Base-by-base conservation (phyloP, 2,888 invertebrate genomes). In the Lissocephala sabroskyi region DNA sequence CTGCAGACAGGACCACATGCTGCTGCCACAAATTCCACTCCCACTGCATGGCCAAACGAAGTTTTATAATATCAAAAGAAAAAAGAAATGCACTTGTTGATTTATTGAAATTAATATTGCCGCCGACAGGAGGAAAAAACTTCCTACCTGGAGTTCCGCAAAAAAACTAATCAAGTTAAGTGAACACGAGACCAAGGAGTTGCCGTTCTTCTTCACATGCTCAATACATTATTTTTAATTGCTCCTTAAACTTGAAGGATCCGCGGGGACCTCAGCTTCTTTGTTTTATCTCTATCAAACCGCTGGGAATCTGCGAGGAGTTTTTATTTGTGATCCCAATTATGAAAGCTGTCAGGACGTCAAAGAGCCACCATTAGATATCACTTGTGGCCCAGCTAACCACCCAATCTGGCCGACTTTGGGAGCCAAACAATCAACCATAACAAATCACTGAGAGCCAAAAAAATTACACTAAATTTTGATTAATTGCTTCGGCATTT, bases 401-500 rank as follows among this genome's bases (percentile, higher is more conserved):
- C 45, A 26, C 30, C 47, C 45, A 19, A 37, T 26, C 11, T 18
- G 36, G 28, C 35, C 40, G 41, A 49, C 36, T 32, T 32, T n/a
- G 28, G 14, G 45, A 42, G 30, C 23, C 23, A 23, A 23, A 23
- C 23, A 23, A 23, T 23, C 29, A 49, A 56, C 45, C 42, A 32
- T n/a, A 30, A 49, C 42, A 53, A 65, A 67, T 59, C 62, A 61
- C 36, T 45, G 44, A 16, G 7, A 23, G 55, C 59, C 51, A 54
- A 50, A 55, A 60, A 55, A 49, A 60, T 73, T 70, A 67, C 73
- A 64, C 58, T 59, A 65, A 71, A 76, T 60, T 73, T 73, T 73
- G 76, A 76, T 76, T 70, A 70, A 76, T 70, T 70, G 76, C 56
- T 45, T 56, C 67, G 70, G 67, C 73, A 67, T 19, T n/a, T n/a